Evolutionary conservation across 2,888 invertebrate species (phyloP), one percentile per base, ranked within the genome.

Genomic region (Mimumesa dahlbomi): DNA sequence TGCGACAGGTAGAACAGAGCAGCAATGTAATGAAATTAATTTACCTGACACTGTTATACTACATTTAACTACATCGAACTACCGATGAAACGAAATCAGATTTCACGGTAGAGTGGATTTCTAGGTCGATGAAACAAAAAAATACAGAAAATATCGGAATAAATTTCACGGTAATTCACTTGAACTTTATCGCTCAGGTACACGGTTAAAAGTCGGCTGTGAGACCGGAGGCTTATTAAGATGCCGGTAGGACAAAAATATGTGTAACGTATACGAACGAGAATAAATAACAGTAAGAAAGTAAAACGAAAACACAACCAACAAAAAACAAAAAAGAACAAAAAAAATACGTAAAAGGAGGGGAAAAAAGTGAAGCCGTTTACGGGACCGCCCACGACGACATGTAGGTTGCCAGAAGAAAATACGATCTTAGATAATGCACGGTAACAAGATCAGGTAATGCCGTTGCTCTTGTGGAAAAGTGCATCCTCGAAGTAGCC

Each of bases 341-440:
- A 45, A 53, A 40, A 6, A 25, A 19, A 40, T 18, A 14, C 34
- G 40, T 4, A 11, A 13, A 36, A 14, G 18, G 2, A 34, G 2
- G 7, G n/a, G 16, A 45, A 53, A 40, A 6, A 25, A 19, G 38
- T 18, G 14, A 22, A 16, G 18, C n/a, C 11, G n/a, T 7, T 21
- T 16, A 16, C 9, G 25, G 16, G 56, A 43, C 64, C 64, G 13
- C 63, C 63, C 46, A 40, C 56, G 52, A 49, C 38, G 63, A 68
- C 21, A 48, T 34, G 29, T 42, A 43, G 34, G 21, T 50, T 45
- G 31, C 34, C 59, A 13, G 42, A 34, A 29, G 19, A 29, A 70
- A 70, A 70, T 70, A 57, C 48, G 70, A 56, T 61, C 31, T 49
- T 25, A 42, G 72, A 65, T 65, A 72, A 65, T 56, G 57, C 52